These are phyloP conservation scores for Brachystomella parvula DNA, from an alignment of 1,140 invertebrate species.

Conservation along the genomic window DNA sequence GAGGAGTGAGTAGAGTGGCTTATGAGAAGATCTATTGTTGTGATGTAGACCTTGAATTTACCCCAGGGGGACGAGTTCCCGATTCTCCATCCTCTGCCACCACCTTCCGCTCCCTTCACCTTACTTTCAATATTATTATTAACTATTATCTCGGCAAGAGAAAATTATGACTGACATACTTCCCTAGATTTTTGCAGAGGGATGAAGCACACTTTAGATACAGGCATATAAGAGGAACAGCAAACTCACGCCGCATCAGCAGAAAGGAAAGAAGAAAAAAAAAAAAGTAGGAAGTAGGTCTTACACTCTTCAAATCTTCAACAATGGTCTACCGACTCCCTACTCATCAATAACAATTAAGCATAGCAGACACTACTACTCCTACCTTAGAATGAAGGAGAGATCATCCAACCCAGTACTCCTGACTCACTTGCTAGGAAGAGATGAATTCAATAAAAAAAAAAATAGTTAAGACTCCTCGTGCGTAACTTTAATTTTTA, in stretches of 20 bases:
- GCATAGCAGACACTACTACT: neutral
- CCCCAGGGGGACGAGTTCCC: constrained; percentile 32
- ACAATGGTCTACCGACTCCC: too few species aligned
- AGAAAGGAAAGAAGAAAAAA: neutral
- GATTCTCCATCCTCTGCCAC: constrained; percentile 28
- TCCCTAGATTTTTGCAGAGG: constrained; percentile 30
- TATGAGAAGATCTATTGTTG: constrained; percentile 12
- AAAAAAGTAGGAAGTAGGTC: constrained; percentile 37
- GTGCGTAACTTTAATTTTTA: constrained; percentile 6
- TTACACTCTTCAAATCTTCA: too few species aligned
- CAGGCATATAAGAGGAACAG: too few species aligned
- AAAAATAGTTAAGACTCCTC: neutral
- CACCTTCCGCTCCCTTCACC: constrained; percentile 32
- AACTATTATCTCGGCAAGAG: neutral
- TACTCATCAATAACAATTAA: neutral
- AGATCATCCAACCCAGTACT: neutral
- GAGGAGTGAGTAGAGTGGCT: neutral
- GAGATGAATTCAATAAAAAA: neutral
- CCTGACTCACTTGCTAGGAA: neutral
- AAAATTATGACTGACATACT: constrained; percentile 35
- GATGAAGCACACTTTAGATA: neutral
- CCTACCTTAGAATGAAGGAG: too few species aligned
- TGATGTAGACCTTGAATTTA: constrained; percentile 39
- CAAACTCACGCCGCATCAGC: constrained; percentile 2
- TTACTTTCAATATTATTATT: constrained; percentile 30